Conservation (phyloP, 2,113 vertebrate genomes). For the Lepisosteus osseus region DNA sequence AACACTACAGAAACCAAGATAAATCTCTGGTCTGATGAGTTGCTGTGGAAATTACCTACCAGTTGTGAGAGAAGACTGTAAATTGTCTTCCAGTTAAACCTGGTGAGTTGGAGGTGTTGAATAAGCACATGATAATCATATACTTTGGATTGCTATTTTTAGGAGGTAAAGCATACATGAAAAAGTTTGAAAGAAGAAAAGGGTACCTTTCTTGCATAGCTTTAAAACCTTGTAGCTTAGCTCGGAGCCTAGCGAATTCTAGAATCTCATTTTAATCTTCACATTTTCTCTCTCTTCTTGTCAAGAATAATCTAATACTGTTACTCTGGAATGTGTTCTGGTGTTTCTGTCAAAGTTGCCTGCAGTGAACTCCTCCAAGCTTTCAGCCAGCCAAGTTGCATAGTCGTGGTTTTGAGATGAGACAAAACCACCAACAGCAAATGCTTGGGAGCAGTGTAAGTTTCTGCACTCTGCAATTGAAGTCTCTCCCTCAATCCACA, state of each 20-base stretch:
- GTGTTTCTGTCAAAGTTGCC: slow-evolving; percentile 15
- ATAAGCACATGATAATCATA: too few relatives aligned
- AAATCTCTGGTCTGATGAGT: too few relatives aligned
- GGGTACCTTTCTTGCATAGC: not conserved
- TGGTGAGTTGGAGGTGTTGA: too few relatives aligned
- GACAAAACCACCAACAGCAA: not conserved
- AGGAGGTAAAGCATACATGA: too few relatives aligned
- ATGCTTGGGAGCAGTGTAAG: too few relatives aligned
- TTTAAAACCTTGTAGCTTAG: slow-evolving; percentile 17
- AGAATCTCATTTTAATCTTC: not conserved
- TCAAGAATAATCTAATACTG: slow-evolving; percentile 26
- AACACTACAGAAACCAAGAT: too few relatives aligned
- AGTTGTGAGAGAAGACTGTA: slow-evolving; percentile 52
- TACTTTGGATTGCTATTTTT: too few relatives aligned
- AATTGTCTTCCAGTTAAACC: slow-evolving; percentile 32
- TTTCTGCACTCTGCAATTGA: too few relatives aligned
- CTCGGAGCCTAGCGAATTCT: not conserved
- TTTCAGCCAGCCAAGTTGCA: slow-evolving; percentile 16
- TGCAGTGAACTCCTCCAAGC: slow-evolving; percentile 10
- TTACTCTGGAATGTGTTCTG: slow-evolving; percentile 27
- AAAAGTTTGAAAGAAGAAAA: too few relatives aligned
- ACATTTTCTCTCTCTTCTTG: not conserved
- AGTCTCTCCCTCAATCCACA: too few relatives aligned
- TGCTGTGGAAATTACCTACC: not conserved
- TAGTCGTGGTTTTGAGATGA: slow-evolving; percentile 22